A percentile compares a stretch with the other conserved stretches of the same genome.
Conservation (phyloP, 2,113 vertebrate species). For the Gymnocephalus cernua region DNA sequence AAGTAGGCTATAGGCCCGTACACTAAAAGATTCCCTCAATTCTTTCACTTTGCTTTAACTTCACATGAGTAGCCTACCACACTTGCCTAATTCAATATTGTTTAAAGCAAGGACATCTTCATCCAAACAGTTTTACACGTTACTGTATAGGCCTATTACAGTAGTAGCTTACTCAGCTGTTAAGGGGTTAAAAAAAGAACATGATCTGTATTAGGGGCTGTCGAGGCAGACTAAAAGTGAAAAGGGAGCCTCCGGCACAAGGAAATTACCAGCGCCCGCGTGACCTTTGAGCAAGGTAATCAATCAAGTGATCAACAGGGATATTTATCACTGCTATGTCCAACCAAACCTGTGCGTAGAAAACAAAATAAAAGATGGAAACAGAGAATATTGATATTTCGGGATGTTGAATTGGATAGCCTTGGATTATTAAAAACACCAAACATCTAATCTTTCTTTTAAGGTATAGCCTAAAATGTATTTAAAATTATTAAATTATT, state of each 20-base stretch:
- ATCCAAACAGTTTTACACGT: background rate
- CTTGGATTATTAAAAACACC: background rate
- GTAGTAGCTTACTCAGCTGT: constrained; percentile 9
- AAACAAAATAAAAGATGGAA: constrained; percentile 42
- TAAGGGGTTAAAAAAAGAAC: constrained; percentile 92
- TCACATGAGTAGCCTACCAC: background rate
- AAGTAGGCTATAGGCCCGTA: constrained; percentile 73
- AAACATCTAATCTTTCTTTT: background rate
- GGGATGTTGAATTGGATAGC: background rate
- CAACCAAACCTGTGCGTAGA: constrained; percentile 82
- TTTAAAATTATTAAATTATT: background rate
- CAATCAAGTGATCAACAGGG: constrained; percentile 99
- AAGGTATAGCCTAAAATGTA: background rate
- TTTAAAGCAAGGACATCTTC: background rate
- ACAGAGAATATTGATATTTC: constrained; percentile 18
- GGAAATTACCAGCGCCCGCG: constrained; percentile 98
- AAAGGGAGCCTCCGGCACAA: constrained; percentile 96
- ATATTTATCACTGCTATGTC: constrained; percentile 98
- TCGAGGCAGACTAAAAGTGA: constrained; percentile 94
- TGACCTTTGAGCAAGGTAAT: constrained; percentile 99
- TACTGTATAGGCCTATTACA: background rate
- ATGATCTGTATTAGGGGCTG: constrained; percentile 88
- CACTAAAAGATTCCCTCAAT: constrained; percentile 90
- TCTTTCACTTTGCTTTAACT: constrained; percentile 31
- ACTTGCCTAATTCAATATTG: constrained; percentile 20